Evolutionary conservation across 2,888 invertebrate genomes (phyloP), one percentile per base, ranked within the genome.

Genomic region (Liposcelis brunnea): DNA sequence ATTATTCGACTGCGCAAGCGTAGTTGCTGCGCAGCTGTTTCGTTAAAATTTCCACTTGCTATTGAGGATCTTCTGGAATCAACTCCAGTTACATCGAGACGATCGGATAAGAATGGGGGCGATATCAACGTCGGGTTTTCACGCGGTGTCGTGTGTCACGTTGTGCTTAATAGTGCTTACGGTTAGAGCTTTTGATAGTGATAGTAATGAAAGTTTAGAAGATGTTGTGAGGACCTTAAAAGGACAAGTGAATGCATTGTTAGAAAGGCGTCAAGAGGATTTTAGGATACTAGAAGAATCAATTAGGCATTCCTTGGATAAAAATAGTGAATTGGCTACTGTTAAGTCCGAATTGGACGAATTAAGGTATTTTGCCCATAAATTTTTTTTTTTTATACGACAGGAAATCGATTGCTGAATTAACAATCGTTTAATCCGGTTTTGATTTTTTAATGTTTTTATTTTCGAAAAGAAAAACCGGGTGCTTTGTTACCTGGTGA

Each of bases 251-350:
- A 64, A 60, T 47, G 67, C 65, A 19, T 58, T 71, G 12, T 54
- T 71, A 50, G 66, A 69, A 49, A 62, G 67, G 51, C 59, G 71
- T 34, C 63, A 66, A 48, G 67, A 71, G 54, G 72, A 72, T 58
- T 64, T 70, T 53, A 61, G 65, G 46, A 66, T 65, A 45, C 65
- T 71, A 47, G 71, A 71, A 59, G 67, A 65, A 47, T 68, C 67
- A 52, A 59, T 71, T 49, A 62, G 68, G 49, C 62, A 59, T 47
- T 62, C 65, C 15, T 62, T 71, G 51, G 67, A 66, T 51, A 67
- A 68, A 49, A 70, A 67, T 49, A 66, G 67, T 2, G 70, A 72
- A 53, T 58, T 72, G 43, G 59, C 61, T 31, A 64, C 67, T 10
- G 58, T 72, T 42, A 60, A 63, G 49, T 63, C 66, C 43, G 70